A percentile compares a stretch with the other conserved stretches of the same genome.
phyloP scores from a whole-genome alignment of 2,888 invertebrate species.

The Carpatolechia fugitivella region DNA sequence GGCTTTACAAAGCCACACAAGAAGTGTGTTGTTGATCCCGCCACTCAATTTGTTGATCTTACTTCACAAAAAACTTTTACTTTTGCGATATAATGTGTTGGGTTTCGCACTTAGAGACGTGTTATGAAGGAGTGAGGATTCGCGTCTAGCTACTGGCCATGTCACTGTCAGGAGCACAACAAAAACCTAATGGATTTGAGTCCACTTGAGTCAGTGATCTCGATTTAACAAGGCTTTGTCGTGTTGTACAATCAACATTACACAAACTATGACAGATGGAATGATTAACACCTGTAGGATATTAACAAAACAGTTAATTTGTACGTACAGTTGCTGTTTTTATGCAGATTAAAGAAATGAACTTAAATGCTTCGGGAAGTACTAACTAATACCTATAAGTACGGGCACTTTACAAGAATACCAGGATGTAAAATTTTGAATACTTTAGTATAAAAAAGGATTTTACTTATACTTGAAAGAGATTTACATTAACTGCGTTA shows the following conservation, averaged over 20 bases:
- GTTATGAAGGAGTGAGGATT: too few relatives aligned
- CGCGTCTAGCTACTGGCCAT: conserved; percentile 22
- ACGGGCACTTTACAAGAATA: too few relatives aligned
- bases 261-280: too few relatives aligned
- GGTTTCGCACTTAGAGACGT: too few relatives aligned
- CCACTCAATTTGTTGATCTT: conserved; percentile 2
- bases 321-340: too few relatives aligned
- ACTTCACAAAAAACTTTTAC: not conserved
- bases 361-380: too few relatives aligned
- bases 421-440: too few relatives aligned
- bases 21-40: conserved; percentile 1
- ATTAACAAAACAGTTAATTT: not conserved
- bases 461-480: not conserved
- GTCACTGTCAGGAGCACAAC: conserved; percentile 53
- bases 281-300: not conserved
- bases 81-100: not conserved
- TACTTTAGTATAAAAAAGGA: not conserved
- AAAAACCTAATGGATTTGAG: conserved; percentile 39
- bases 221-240: conserved; percentile 21
- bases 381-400: too few relatives aligned
- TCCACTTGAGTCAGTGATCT: conserved; percentile 22
- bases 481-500: not conserved
- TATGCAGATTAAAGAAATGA: too few relatives aligned
- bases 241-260: not conserved
- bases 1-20: not conserved